These are phyloP conservation scores for Drosophila navojoa DNA, from an alignment of 1,140 invertebrate genomes.

Conservation along the genomic window DNA sequence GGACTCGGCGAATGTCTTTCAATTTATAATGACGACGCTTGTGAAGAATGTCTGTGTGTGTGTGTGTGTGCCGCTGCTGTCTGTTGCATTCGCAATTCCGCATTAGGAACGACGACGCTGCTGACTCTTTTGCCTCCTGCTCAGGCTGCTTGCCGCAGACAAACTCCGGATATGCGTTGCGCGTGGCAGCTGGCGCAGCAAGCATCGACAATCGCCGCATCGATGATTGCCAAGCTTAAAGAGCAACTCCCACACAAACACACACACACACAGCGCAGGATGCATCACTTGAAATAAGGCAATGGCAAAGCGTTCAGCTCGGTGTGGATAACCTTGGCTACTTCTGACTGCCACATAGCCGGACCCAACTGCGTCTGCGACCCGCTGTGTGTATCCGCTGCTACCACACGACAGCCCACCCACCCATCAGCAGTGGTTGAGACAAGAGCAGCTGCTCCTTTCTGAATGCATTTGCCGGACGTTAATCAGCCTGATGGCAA, in stretches of 20 bases:
- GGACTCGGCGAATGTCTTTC: slow-evolving; percentile 70
- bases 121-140: slow-evolving; percentile 21
- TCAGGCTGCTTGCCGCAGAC: slow-evolving; percentile 10
- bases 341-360: slow-evolving; percentile 37
- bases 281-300: slow-evolving; percentile 76
- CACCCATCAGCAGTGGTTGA: not conserved
- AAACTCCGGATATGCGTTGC: slow-evolving; percentile 39
- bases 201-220: slow-evolving; percentile 58
- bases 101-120: slow-evolving; percentile 57
- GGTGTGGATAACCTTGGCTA: not conserved
- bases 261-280: slow-evolving; percentile 16
- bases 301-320: slow-evolving; percentile 8
- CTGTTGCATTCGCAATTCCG: slow-evolving; percentile 75
- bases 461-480: slow-evolving; percentile 27
- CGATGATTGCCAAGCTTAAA: slow-evolving; percentile 67
- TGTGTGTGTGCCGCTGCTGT: slow-evolving; percentile 44
- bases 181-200: slow-evolving; percentile 33
- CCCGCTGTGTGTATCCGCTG: slow-evolving; percentile 1
- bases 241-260: not conserved
- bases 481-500: slow-evolving; percentile 26
- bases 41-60: slow-evolving; percentile 21
- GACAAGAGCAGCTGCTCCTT: slow-evolving; percentile 45
- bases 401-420: slow-evolving; percentile 27
- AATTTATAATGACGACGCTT: slow-evolving; percentile 77
- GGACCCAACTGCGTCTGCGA: slow-evolving; percentile 11